Percentiles rank a stretch among this genome's conserved stretches.
Evolutionary conservation across 2,888 invertebrate species (phyloP).

Genomic region (Meiosimyza decipiens): DNA sequence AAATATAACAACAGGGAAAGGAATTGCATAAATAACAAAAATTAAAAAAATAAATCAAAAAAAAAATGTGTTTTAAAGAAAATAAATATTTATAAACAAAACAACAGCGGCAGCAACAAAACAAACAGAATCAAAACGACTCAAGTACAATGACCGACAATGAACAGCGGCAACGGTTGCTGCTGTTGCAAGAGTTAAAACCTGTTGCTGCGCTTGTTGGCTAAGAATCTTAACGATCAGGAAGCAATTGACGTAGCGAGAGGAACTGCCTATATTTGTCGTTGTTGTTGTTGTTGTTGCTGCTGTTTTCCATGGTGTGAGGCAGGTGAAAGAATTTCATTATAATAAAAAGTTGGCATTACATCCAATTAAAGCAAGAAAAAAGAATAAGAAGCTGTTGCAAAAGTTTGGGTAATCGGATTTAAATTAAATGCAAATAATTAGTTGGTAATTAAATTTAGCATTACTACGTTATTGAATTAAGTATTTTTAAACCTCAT

Average conservation of each 20-base stretch:
- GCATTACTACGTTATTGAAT: no score
- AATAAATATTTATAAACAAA: constrained; percentile 23
- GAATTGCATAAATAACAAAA: not conserved
- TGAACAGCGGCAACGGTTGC: constrained; percentile 6
- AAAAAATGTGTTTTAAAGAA: not conserved
- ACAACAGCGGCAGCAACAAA: not conserved
- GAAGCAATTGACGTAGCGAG: constrained; percentile 15
- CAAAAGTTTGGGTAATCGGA: no score
- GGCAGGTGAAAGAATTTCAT: no score
- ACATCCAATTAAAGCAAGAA: no score
- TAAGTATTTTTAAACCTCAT: no score
- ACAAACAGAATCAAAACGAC: constrained; percentile 15
- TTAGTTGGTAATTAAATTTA: no score
- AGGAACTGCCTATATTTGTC: no score
- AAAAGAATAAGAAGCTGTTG: no score
- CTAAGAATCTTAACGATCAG: constrained; percentile 15
- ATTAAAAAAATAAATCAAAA: constrained; percentile 1
- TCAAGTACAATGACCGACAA: constrained; percentile 33
- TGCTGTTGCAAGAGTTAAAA: constrained; percentile 5
- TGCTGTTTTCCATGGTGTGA: no score
- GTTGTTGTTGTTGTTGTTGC: no score
- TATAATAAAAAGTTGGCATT: no score
- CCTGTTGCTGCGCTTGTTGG: constrained; percentile 15
- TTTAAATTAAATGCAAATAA: no score
- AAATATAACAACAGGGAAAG: constrained; percentile 1